Evolutionary conservation across 2,888 invertebrate species (phyloP), one percentile per base, ranked within the genome.

Genomic region (Napeogenes sylphis): DNA sequence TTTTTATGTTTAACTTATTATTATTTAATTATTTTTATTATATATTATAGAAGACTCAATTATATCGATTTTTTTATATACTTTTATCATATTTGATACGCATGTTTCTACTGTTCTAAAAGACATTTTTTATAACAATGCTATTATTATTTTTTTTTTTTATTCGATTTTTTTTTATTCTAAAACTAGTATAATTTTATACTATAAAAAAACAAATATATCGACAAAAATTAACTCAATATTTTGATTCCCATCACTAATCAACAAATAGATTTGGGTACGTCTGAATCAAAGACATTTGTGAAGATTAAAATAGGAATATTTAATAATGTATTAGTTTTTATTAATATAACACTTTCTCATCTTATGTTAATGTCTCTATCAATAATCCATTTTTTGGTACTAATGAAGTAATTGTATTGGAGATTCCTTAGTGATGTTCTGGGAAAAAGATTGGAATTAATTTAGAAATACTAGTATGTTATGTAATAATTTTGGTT

Each of bases 221-320:
- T 21, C 21, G 21, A 35, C 6, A 35, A 35, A 5, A 35, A 35
- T 35, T 2, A 35, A 35, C 21, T 68, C 71, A 67, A 6, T 42
- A 12, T 3, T 10, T 70, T 62, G 10, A 42, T 35, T 30, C 45
- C 56, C 78, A 71, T 64, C 75, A 57, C 75, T 77, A 72, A 65
- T 46, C 53, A 30, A 64, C 62, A 70, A 66, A 74, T 71, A 66
- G 69, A 66, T 63, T 71, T 70, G 68, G 72, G 70, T 75, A 75
- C 71, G 73, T 71, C 75, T 70, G 75, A 82, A 71, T 74, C 76
- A 77, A 77, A 84, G 80, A 80, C 81, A 79, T 86, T 81, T 80
- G 78, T 81, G 80, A 81, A 83, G 82, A 86, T 86, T 86, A 87
- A 83, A 84, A 85, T 77, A 78, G 77, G 78, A 79, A 77, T 77